Base-by-base conservation (phyloP, 2,113 vertebrate genomes). In the Varanus komodoensis region DNA sequence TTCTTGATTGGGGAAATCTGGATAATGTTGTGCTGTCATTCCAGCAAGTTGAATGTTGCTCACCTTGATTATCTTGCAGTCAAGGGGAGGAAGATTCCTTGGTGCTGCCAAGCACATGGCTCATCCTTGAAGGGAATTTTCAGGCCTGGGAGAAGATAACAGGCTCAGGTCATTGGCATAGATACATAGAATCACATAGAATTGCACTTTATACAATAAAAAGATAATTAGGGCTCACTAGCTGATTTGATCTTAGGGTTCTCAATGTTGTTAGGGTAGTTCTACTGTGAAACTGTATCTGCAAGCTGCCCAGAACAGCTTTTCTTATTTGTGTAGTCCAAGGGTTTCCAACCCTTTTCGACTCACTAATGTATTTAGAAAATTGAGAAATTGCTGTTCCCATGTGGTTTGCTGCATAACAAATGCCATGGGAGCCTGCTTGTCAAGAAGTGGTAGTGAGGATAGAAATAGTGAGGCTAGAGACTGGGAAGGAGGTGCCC, bases 1-100 rank as follows among this genome's bases (percentile, higher is more conserved):
- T 34, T 71, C 88, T 87, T 85, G 25, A 84, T 87, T 83, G 61
- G 67, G 89, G 89, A 67, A 91, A 68, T 14, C 23, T 73, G 79
- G 48, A 86, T 94, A 74, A 91, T 77, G 32, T 67, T 92, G 82
- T 85, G 52, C 38, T 50, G 29, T 17, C 52, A 50, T 50, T 68
- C 38, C 57, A 79, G 29, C 75, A 74, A 80, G 48, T 32, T 75
- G 68, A 74, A 38, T 11, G 19, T 74, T 87, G 69, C 9, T 74
- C 87, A 61, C 27, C 4, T 81, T 69, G 68, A 44, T 54, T 57
- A 48, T 79, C 21, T 86, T 61, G 14, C 67, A 50, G 19, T 57
- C 12, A 61, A 64, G 21, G 29, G 38, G 21, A 52, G 54, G 44
- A 75, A 4, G 54, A 54, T 90, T 87, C 21, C 44, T 85, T 8